Conservation (phyloP, 2,888 invertebrate species). For the Ormyrus labotus region DNA sequence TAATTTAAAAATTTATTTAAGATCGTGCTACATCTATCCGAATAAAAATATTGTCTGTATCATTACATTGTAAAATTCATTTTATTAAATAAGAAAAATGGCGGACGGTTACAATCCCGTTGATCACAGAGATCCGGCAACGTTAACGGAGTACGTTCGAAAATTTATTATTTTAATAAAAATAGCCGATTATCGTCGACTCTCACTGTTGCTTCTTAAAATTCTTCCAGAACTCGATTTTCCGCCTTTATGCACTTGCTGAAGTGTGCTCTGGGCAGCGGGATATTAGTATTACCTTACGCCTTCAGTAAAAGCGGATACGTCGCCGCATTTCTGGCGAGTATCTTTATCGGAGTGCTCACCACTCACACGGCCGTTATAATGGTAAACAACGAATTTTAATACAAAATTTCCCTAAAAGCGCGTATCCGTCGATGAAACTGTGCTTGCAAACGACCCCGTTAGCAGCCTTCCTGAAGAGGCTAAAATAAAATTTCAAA, state of each 20-base stretch:
- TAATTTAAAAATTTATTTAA: too few relatives aligned
- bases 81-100: not conserved
- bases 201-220: not conserved
- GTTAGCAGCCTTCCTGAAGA: not conserved
- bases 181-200: too few relatives aligned
- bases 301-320: conserved; percentile 91
- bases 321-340: conserved; percentile 74
- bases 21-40: too few relatives aligned
- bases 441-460: too few relatives aligned
- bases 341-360: conserved; percentile 76
- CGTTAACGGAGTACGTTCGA: not conserved
- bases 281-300: conserved; percentile 92
- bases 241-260: conserved; percentile 92
- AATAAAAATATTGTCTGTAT: not conserved
- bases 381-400: conserved; percentile 79
- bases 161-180: not conserved
- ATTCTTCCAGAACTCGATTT: conserved; percentile 79
- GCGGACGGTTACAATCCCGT: conserved; percentile 26
- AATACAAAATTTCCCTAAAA: not conserved
- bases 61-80: not conserved
- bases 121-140: conserved; percentile 13
- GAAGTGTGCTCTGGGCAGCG: conserved; percentile 94
- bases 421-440: too few relatives aligned
- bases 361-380: conserved; percentile 95
- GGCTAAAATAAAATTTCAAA: too few relatives aligned